Conservation (phyloP, 2,113 vertebrate species). For the Serilophus lunatus region DNA sequence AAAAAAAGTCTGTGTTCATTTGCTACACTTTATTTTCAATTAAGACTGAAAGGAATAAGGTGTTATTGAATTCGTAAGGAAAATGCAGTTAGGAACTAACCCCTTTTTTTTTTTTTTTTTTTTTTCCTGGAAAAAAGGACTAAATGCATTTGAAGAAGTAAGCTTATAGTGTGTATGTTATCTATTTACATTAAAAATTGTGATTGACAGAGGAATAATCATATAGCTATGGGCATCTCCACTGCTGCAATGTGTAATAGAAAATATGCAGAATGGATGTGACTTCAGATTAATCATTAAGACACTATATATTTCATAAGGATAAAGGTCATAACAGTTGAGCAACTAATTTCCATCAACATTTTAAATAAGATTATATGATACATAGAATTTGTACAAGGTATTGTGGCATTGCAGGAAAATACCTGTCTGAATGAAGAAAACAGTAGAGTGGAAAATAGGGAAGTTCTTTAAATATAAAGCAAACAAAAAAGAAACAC, state of each 20-base stretch:
- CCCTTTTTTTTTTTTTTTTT: not conserved
- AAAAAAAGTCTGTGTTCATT: not conserved
- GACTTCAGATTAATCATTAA: slow-evolving; percentile 48
- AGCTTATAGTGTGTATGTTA: not conserved
- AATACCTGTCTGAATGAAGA: not conserved
- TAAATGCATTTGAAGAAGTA: not conserved
- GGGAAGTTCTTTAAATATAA: not conserved
- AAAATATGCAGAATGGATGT: not conserved
- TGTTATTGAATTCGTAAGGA: not conserved
- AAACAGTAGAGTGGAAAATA: not conserved
- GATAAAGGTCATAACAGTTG: slow-evolving; percentile 58
- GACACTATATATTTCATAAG: slow-evolving; percentile 58
- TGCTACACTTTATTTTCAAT: too few relatives aligned
- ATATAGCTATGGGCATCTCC: not conserved
- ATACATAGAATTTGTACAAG: slow-evolving; percentile 25
- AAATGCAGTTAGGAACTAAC: not conserved
- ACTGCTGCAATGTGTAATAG: not conserved
- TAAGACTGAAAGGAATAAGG: not conserved
- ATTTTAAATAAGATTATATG: slow-evolving; percentile 34
- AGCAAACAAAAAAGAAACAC: not conserved
- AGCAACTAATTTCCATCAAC: slow-evolving; percentile 55
- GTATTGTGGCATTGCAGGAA: not conserved
- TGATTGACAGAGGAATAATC: not conserved
- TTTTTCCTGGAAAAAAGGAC: not conserved
- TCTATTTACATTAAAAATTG: not conserved